Base-by-base conservation (phyloP, 1,140 invertebrate genomes). In the Bilobella aurantiaca region DNA sequence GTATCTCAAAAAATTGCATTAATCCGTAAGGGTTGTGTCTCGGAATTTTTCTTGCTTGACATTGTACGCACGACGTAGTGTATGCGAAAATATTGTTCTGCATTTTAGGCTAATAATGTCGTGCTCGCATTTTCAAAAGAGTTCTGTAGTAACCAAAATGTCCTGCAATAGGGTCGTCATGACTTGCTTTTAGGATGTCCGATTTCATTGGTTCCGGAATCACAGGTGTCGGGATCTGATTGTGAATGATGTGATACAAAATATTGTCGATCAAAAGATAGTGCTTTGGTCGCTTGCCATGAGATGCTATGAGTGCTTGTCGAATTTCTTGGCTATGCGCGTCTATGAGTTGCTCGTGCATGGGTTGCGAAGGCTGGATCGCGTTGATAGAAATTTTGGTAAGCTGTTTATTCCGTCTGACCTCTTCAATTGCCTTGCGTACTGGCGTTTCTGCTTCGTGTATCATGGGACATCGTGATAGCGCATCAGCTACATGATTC, bases 41-140 rank as follows among this genome's bases (percentile, higher is more conserved):
- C 0, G 32, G 27, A 0, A 1, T n/a, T 47, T 63, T 67, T 46
- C 32, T 0, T 28, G 14, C 59, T n/a, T 63, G 61, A 49, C 66
- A 67, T 2, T 3, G 29, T 21, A 5, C 8, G 0, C 1, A 67
- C 34, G 37, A 34, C n/a, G n/a, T n/a, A n/a, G n/a, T n/a, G n/a
- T n/a, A 67, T 2, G 37, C 21, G 0, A 1, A 30, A 8, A 61
- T 58, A 1, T 53, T 12, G 1, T 16, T 37, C 23, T 34, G 30
- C 58, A 66, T 62, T 25, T 57, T 49, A 2, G 30, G 23, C 8
- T 25, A 66, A 32, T 49, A 66, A 37, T 61, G 62, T 37, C 47
- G 5, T 2, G 3, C 16, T 8, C 30, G 1, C 1, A 66, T 34
- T 30, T 56, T 56, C 1, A 31, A 3, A 23, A 57, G 28, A 23